A percentile compares a stretch with the other conserved stretches of the same genome.
These are phyloP conservation scores for Oeneis ivallda DNA, from an alignment of 2,888 invertebrate species.

Conservation along the genomic window DNA sequence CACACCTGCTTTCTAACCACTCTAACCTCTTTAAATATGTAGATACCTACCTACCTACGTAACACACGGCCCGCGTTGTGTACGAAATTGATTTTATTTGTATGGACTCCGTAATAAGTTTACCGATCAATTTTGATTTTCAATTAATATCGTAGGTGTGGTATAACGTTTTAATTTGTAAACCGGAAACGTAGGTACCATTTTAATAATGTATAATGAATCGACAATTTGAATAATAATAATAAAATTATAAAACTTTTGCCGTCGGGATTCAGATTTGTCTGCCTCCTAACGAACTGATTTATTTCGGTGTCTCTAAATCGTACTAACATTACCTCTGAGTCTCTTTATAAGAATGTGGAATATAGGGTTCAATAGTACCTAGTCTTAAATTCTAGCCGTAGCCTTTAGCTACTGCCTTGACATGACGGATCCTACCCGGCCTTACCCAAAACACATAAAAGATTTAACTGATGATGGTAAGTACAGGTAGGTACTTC, in stretches of 20 bases:
- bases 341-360: too few relatives aligned
- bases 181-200: background rate
- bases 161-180: background rate
- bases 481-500: background rate
- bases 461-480: too few relatives aligned
- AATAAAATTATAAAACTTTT: background rate
- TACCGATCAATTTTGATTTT: conserved; percentile 11
- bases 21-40: conserved; percentile 10
- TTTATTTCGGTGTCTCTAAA: too few relatives aligned
- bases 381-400: too few relatives aligned
- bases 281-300: too few relatives aligned
- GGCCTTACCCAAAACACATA: too few relatives aligned
- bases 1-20: conserved; percentile 10
- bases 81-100: conserved; percentile 15
- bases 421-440: too few relatives aligned
- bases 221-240: background rate
- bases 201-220: background rate
- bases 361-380: too few relatives aligned
- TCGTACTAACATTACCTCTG: too few relatives aligned
- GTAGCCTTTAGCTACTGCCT: too few relatives aligned
- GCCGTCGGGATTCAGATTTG: too few relatives aligned
- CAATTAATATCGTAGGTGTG: background rate
- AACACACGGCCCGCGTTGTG: background rate
- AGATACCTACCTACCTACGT: background rate
- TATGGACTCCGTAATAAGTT: conserved; percentile 7